Evolutionary conservation across 1,140 invertebrate genomes (phyloP), one percentile per base, ranked within the genome.

Genomic region (Heliconius hermathena): DNA sequence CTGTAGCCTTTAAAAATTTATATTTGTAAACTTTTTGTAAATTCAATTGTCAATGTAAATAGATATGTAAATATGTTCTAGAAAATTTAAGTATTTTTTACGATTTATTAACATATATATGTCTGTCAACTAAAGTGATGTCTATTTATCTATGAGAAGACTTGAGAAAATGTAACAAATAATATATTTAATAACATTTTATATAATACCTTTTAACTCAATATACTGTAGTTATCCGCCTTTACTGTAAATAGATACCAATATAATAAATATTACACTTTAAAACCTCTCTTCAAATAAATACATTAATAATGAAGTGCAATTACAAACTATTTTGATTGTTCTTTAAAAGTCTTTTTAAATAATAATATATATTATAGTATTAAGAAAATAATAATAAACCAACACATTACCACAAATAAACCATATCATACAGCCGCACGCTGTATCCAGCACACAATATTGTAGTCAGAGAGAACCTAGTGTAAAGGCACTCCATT

Each of bases 11-110:
- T 26, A 29, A 29, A 13, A 11, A 66, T 6, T 16, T 66, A 26
- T 26, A 16, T 16, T 46, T 66, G 9, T 29, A 29, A 29, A 73
- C 29, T 73, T 75, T 29, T 72, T 57, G 26, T 26, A 1, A 26
- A 26, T 57, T 76, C 57, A 76, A 76, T 26, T 76, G 52, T 74
- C 29, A 18, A 76, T 76, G 74, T 76, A 76, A 76, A 76, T 76
- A 76, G 22, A 66, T 41, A 52, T 76, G 74, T 76, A 76, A 76
- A 76, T 76, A 76, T 41, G 20, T 18, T 76, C 38, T 76, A 76
- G 74, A 76, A 22, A 16, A 13, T 66, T 66, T 66, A 66, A 66
- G 26, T 66, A 66, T 66, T 18, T 66, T 29, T n/a, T 66, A 26
- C 26, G 22, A 29, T 66, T 66, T 29, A 16, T 3, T 66, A 66